These are phyloP conservation scores for Coluber constrictor DNA, from an alignment of 2,797 vertebrate genomes.

Conservation along the genomic window DNA sequence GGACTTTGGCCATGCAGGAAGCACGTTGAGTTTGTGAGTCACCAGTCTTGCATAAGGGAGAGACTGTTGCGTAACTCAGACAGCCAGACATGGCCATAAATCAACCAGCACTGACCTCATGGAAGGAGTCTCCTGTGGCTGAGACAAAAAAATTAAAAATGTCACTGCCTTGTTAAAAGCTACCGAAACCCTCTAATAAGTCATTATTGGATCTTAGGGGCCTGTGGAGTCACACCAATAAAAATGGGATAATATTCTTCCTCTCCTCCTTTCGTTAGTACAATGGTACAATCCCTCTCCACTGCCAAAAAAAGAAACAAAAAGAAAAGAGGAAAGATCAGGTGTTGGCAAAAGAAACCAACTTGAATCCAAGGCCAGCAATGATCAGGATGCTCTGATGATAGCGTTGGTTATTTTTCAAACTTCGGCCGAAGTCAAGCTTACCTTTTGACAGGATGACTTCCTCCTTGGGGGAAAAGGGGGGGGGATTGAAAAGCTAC, in stretches of 20 bases:
- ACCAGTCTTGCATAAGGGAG: background rate
- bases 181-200: slow-evolving; percentile 22
- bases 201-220: slow-evolving; percentile 15
- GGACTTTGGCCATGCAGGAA: background rate
- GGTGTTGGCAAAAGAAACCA: background rate
- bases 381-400: background rate
- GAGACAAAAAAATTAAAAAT: slow-evolving; percentile 36
- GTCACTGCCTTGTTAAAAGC: slow-evolving; percentile 34
- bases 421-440: too few relatives aligned
- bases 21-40: slow-evolving; percentile 1
- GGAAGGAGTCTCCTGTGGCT: slow-evolving; percentile 34
- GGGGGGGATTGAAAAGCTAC: background rate
- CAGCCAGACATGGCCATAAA: slow-evolving; percentile 3
- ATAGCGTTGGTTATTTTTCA: background rate
- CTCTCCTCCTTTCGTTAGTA: slow-evolving; percentile 5
- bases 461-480: background rate
- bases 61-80: background rate
- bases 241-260: slow-evolving; percentile 19
- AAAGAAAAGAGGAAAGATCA: background rate
- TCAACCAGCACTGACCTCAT: slow-evolving; percentile 28
- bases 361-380: background rate
- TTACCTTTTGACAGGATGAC: background rate
- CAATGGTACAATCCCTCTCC: background rate
- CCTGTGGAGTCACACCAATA: slow-evolving; percentile 15
- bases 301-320: background rate